Evolutionary conservation across 2,888 invertebrate genomes (phyloP).

Genomic region (Brenthis daphne): DNA sequence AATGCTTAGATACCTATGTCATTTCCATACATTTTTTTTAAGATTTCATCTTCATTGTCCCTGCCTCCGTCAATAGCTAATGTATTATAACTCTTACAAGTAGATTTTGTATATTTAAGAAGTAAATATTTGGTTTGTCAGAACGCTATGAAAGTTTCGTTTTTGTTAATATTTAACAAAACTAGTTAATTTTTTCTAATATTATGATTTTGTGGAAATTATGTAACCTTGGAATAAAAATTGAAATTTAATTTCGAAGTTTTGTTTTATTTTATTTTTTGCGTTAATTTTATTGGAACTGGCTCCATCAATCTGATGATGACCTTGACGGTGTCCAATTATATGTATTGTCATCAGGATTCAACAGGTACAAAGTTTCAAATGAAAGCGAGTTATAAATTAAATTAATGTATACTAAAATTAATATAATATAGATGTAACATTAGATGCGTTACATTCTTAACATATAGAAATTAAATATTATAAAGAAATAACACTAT

Average conservation of each 20-base stretch:
- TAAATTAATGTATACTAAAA: no score
- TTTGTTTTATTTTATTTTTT: conserved; percentile 53
- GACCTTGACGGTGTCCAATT: no score
- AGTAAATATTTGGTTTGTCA: conserved; percentile 34
- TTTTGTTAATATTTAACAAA: conserved; percentile 46
- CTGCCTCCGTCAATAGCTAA: conserved; percentile 28
- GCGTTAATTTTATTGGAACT: not conserved
- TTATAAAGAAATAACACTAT: no score
- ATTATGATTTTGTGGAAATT: conserved; percentile 55
- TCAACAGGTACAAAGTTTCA: no score
- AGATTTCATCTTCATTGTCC: not conserved
- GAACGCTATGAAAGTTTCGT: conserved; percentile 1
- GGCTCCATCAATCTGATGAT: no score
- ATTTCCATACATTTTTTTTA: no score
- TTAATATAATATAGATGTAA: no score
- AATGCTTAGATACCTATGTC: no score
- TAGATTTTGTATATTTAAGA: conserved; percentile 47
- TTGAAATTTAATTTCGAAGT: conserved; percentile 61
- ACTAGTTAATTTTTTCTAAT: conserved; percentile 38
- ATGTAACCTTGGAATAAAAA: conserved; percentile 70
- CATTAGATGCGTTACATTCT: no score
- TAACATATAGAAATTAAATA: no score
- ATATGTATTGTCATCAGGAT: no score
- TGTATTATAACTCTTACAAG: conserved; percentile 38
- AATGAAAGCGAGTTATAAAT: no score